Evolutionary conservation across 2,888 invertebrate genomes (phyloP), one percentile per base, ranked within the genome.

Genomic region (Oxytorus armatus): DNA sequence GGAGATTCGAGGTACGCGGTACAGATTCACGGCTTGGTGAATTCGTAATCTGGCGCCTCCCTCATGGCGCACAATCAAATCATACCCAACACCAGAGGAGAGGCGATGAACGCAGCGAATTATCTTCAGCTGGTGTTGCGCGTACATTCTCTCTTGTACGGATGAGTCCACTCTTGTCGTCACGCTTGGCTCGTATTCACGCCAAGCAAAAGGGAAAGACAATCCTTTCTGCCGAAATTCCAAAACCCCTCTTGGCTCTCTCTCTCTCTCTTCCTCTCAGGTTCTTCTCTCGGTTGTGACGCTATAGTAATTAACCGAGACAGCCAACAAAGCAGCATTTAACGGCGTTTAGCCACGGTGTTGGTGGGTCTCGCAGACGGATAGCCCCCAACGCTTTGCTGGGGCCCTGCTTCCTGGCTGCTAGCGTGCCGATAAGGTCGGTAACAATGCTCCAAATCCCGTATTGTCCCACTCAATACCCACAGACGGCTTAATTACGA

Each of bases 381-480:
- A 83, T 84, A 80, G 80, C 84, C 73, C 57, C 51, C 65, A 23
- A 74, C 36, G 18, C 51, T 39, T 74, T 77, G 61, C 82, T 65
- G 78, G 61, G n/a, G 70, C 63, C 77, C 79, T 59, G 79, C 79
- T 81, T 78, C 76, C 81, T 81, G 77, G 85, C 86, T 85, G 87
- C 85, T 82, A 77, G 83, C 66, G 82, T 82, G 81, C 85, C 86
- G 88, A 88, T 88, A 88, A 88, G 86, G 86, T 87, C 84, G 84
- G 84, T 82, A 89, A 89, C 89, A 90, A 89, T 89, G 87, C 89
- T 82, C 87, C 83, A 89, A 89, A 89, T 89, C 89, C 88, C 83
- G 86, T 86, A 90, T 90, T 90, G 89, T 90, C 87, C 86, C 76
- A 79, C 79, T 87, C 88, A 86, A 87, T 88, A 85, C 82, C 84